Evolutionary conservation across 2,888 invertebrate genomes (phyloP).

Genomic region (Odontothrips loti): DNA sequence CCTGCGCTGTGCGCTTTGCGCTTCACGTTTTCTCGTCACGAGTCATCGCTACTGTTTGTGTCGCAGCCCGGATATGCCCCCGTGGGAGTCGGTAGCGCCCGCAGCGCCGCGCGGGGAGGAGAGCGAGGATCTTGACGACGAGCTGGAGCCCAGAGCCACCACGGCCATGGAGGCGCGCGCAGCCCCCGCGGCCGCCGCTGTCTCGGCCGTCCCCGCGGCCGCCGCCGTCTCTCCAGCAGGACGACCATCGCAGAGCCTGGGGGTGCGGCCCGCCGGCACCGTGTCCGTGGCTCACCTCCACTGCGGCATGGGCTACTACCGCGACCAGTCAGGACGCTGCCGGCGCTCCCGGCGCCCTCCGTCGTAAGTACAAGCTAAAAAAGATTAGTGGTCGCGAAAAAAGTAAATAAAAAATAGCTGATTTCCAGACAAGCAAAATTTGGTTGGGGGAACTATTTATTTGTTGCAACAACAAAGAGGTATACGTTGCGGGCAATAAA

Average conservation of each 20-base stretch:
- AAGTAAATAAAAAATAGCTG: too few species aligned
- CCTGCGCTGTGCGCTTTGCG: neutral
- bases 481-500: too few species aligned
- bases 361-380: neutral
- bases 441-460: too few species aligned
- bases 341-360: neutral
- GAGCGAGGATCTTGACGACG: neutral
- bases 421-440: too few species aligned
- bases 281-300: conserved; percentile 15
- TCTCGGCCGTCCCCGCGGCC: neutral
- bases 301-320: conserved; percentile 17
- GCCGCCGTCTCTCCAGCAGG: neutral
- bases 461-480: too few species aligned
- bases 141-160: neutral
- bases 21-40: too few species aligned
- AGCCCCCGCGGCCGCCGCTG: neutral
- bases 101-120: neutral
- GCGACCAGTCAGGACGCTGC: neutral
- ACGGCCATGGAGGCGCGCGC: conserved; percentile 7
- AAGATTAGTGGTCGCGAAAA: too few species aligned
- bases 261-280: conserved; percentile 17
- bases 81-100: neutral
- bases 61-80: neutral
- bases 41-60: neutral
- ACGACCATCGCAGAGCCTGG: neutral